These are phyloP conservation scores for Eidolon dupreanum DNA, from an alignment of 2,797 vertebrate species.

Conservation along the genomic window DNA sequence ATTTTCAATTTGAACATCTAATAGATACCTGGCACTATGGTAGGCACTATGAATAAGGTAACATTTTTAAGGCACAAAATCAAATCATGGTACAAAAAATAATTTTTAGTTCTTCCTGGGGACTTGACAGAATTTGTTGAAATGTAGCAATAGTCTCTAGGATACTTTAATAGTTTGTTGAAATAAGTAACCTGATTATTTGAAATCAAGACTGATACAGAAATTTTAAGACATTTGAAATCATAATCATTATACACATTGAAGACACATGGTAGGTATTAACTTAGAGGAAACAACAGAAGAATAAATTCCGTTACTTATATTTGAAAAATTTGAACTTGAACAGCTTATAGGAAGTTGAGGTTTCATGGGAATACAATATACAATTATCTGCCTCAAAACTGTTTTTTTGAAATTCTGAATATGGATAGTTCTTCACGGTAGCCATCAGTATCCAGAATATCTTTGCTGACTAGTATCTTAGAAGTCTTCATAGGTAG, in stretches of 20 bases:
- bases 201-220: background rate
- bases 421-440: background rate
- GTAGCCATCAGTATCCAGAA: background rate
- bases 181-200: background rate
- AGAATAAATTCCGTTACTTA: background rate
- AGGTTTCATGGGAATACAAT: background rate
- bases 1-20: background rate
- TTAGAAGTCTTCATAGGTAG: background rate
- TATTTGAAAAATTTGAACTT: background rate
- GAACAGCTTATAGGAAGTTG: background rate
- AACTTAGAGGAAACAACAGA: background rate
- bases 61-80: background rate
- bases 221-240: slow-evolving; percentile 2
- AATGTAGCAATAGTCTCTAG: background rate
- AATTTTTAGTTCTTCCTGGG: background rate
- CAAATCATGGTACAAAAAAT: background rate
- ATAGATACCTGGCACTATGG: background rate
- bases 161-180: background rate
- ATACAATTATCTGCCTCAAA: background rate
- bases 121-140: background rate
- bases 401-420: background rate
- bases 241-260: background rate
- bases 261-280: background rate
- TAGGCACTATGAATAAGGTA: background rate
- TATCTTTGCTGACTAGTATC: background rate